phyloP scores from a whole-genome alignment of 2,797 vertebrate species.

The Vireo griseus region DNA sequence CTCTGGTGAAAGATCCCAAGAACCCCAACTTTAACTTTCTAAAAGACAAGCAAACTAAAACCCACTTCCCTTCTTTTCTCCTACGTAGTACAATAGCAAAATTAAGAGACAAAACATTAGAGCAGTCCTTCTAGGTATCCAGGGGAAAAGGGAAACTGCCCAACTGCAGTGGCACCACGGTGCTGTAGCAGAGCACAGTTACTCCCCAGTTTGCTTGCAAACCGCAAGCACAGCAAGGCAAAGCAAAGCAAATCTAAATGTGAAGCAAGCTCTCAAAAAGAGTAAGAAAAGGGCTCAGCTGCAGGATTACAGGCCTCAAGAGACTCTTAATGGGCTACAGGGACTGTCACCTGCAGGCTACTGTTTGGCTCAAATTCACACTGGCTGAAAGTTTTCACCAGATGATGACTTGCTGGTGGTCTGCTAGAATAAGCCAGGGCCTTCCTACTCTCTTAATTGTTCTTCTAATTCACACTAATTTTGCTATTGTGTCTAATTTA shows the following conservation, averaged over 20 bases:
- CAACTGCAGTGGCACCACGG: neutral
- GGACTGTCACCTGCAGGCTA: constrained; percentile 42
- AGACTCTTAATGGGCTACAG: constrained; percentile 44
- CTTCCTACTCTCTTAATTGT: neutral
- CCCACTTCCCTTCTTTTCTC: neutral
- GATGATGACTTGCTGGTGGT: neutral
- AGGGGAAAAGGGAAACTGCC: neutral
- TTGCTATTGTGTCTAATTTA: neutral
- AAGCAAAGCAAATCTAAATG: neutral
- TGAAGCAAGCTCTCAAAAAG: neutral
- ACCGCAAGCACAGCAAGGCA: neutral
- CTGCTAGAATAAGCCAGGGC: neutral
- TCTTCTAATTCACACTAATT: neutral
- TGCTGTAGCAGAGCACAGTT: neutral
- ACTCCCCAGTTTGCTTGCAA: neutral
- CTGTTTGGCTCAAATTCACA: constrained; percentile 33
- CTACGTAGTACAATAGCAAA: neutral
- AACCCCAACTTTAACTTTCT: neutral
- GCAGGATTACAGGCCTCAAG: neutral
- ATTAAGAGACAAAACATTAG: neutral
- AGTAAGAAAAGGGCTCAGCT: constrained; percentile 33
- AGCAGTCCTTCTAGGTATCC: neutral
- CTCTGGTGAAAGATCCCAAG: neutral
- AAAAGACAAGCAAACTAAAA: neutral
- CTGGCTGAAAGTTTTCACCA: constrained; percentile 5